A percentile compares a stretch with the other conserved stretches of the same genome.
Evolutionary conservation across 2,888 invertebrate genomes (phyloP).

Genomic region (Leucophenga maculata): DNA sequence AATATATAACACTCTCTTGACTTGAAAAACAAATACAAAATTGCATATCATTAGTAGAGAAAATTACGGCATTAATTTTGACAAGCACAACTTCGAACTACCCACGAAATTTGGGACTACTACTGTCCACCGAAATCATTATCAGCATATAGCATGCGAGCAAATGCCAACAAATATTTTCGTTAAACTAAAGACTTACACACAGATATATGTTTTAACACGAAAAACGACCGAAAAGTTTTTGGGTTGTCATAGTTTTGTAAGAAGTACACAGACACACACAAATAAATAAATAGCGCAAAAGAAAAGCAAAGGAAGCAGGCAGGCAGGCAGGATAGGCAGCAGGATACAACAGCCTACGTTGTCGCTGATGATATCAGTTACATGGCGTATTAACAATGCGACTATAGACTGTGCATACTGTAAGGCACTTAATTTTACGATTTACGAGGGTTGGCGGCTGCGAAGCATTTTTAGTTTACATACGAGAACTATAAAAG

Average conservation of each 20-base stretch:
- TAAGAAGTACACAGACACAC: background rate
- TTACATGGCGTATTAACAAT: constrained; percentile 25
- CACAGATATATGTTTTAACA: background rate
- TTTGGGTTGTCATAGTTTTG: constrained; percentile 16
- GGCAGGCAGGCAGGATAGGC: background rate
- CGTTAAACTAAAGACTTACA: background rate
- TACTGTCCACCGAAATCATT: background rate
- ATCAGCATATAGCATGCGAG: background rate
- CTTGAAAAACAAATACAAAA: too few species aligned
- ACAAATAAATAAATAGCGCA: background rate
- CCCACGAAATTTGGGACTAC: too few species aligned
- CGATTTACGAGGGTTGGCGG: constrained; percentile 5
- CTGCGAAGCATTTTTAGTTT: background rate
- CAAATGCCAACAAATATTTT: background rate
- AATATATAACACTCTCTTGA: too few species aligned
- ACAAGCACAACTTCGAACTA: too few species aligned
- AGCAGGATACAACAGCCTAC: background rate
- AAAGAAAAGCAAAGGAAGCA: background rate
- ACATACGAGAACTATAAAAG: background rate
- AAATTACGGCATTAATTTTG: too few species aligned
- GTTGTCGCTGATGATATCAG: constrained; percentile 17
- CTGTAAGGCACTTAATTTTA: constrained; percentile 14
- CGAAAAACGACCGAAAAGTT: constrained; percentile 4
- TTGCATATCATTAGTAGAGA: too few species aligned
- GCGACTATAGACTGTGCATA: background rate